These are phyloP conservation scores for Linnaemya tessellans DNA, from an alignment of 2,888 invertebrate species.

Conservation along the genomic window DNA sequence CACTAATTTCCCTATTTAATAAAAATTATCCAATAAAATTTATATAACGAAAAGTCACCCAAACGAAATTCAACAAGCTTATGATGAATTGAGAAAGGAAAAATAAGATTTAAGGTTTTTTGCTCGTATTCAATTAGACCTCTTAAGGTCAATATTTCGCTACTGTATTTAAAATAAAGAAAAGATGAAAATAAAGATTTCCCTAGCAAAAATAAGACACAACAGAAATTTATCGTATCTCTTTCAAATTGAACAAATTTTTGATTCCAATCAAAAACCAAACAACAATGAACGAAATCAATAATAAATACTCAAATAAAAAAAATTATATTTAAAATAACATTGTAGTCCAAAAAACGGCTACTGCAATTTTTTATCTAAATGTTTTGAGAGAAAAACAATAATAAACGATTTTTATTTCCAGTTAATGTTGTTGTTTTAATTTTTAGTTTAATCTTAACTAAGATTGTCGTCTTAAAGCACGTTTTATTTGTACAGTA, in stretches of 20 bases:
- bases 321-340: conserved; percentile 69
- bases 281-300: conserved; percentile 48
- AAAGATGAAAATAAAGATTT: conserved; percentile 66
- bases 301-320: conserved; percentile 44
- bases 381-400: conserved; percentile 68
- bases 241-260: conserved; percentile 68
- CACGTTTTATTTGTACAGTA: conserved; percentile 81
- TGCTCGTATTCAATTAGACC: conserved; percentile 58
- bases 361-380: conserved; percentile 79
- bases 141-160: conserved; percentile 72
- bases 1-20: conserved; percentile 54
- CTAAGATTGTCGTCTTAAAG: conserved; percentile 75
- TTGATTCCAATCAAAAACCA: conserved; percentile 70
- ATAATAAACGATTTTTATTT: conserved; percentile 57
- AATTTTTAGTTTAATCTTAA: conserved; percentile 58
- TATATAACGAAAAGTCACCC: background rate
- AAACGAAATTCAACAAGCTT: conserved; percentile 48
- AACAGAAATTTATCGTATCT: conserved; percentile 62
- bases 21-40: conserved; percentile 56
- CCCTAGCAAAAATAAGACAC: conserved; percentile 43
- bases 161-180: conserved; percentile 73
- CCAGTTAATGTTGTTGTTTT: conserved; percentile 29
- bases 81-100: conserved; percentile 69
- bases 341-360: conserved; percentile 78
- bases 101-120: conserved; percentile 49